Base-by-base conservation (phyloP, 2,797 vertebrate species). In the Heterohyrax brucei region DNA sequence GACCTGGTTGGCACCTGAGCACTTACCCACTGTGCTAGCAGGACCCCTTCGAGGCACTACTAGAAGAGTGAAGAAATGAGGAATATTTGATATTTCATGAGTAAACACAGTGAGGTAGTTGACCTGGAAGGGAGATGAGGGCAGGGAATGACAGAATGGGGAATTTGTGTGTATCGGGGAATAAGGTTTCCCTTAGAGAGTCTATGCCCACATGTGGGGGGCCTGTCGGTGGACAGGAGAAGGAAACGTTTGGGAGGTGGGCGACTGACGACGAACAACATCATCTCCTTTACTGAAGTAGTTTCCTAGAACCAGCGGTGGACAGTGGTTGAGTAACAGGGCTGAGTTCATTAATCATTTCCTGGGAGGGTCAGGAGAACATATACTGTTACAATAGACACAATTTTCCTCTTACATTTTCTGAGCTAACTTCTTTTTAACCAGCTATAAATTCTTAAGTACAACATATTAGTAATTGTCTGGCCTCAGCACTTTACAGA, bases 341-440 rank as follows among this genome's bases (percentile, higher is more conserved):
- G 6, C 26, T 73, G 30, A 68, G 26, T 56, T 91, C 28, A 19
- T 66, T 30, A 68, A 44, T 64, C 44, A 33, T 33, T 13, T 87
- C 33, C 8, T 19, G 81, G 53, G 81, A 77, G 44, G 7, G 9
- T 39, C 70, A 86, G 24, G 8, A 30, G 30, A 30, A 78, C 82
- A 70, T 39, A 44, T 73, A 59, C 19, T 53, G 39, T 56, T 88
- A 48, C 53, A 81, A 81, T 89, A 77, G 80, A 76, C 26, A 46
- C 61, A 70, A 8, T 81, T 94, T 85, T 85, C 50, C 22, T 70
- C 56, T 12, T 59, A 78, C 14, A 46, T 77, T 87, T 93, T 93
- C 8, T 16, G 78, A 83, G 28, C 62, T 78, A 70, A 24, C 39
- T 93, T 82, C 26, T 64, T 95, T 81, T 87, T 90, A 53, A 84